Conservation (phyloP, 2,888 invertebrate species). For the Lasioglossum figueresi region DNA sequence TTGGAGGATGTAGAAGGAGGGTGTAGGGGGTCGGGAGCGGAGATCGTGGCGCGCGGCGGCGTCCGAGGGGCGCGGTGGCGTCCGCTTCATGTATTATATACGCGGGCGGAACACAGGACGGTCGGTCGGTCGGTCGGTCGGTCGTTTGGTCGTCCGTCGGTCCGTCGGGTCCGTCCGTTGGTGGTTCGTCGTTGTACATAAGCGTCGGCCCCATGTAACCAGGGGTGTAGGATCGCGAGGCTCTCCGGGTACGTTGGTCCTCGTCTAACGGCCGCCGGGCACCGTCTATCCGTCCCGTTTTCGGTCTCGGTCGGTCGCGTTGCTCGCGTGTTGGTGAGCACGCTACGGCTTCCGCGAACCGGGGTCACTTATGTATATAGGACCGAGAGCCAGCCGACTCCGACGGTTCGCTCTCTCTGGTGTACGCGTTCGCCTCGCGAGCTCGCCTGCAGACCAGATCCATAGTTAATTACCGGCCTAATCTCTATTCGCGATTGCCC, state of each 20-base stretch:
- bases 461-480: conserved; percentile 84
- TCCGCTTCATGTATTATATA: conserved; percentile 60
- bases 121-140: conserved; percentile 46
- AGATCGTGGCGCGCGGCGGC: conserved; percentile 22
- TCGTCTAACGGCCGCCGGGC: conserved; percentile 2
- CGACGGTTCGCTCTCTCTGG: conserved; percentile 68
- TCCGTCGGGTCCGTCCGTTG: conserved; percentile 31
- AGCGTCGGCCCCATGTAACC: conserved; percentile 72
- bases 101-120: conserved; percentile 65
- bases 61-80: conserved; percentile 41
- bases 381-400: conserved; percentile 54
- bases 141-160: conserved; percentile 36
- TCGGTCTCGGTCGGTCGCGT: conserved; percentile 45
- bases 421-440: conserved; percentile 70
- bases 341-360: conserved; percentile 77
- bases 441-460: conserved; percentile 82
- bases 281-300: conserved; percentile 33
- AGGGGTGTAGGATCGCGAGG: conserved; percentile 74
- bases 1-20: not conserved
- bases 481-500: conserved; percentile 84
- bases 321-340: conserved; percentile 60
- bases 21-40: conserved; percentile 16
- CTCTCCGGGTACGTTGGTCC: conserved; percentile 32
- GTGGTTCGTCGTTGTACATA: conserved; percentile 61
- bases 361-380: conserved; percentile 78